Evolutionary conservation across 2,888 invertebrate species (phyloP), one percentile per base, ranked within the genome.

Genomic region (Phengaris arion): DNA sequence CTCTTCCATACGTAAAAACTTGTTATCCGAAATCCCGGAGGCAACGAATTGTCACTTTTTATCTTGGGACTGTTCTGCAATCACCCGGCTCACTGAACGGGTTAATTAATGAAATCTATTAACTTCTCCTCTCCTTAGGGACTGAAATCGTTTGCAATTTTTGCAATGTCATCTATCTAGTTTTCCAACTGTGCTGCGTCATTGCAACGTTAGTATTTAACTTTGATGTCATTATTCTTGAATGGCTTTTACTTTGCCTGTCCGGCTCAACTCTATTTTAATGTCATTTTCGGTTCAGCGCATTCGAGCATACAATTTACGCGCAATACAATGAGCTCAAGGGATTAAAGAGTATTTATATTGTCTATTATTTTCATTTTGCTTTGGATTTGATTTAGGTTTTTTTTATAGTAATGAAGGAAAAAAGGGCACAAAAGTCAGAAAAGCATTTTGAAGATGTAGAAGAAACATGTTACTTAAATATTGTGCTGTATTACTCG

Each of bases 41-140:
- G 83, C 83, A 81, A 84, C 85, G 87, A 89, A 90, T 90, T 91
- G 90, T 88, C 90, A 90, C 82, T 84, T 86, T 86, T 86, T 85
- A 84, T 83, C 84, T 87, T 84, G 85, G 87, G 85, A 86, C 86
- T 85, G 87, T 85, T 85, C 86, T 88, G 89, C 92, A 93, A 93
- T 93, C 91, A 92, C 88, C 83, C 91, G 93, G 90, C 89, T 87
- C 92, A 91, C 83, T 91, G 93, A 90, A 89, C 93, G 90, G 87
- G 92, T 92, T 93, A 93, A 93, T 93, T 93, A 93, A 91, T 91
- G 92, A 92, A 93, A 93, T 93, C 93, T 91, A 92, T 92, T 93
- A 93, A 92, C 92, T 90, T 89, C 85, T 80, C 86, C 86, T 84
- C 88, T 88, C 90, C 86, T 89, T 85, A 85, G 87, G 87, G 91